Conservation (phyloP, 2,797 vertebrate species). For the Telmatherina bonti region DNA sequence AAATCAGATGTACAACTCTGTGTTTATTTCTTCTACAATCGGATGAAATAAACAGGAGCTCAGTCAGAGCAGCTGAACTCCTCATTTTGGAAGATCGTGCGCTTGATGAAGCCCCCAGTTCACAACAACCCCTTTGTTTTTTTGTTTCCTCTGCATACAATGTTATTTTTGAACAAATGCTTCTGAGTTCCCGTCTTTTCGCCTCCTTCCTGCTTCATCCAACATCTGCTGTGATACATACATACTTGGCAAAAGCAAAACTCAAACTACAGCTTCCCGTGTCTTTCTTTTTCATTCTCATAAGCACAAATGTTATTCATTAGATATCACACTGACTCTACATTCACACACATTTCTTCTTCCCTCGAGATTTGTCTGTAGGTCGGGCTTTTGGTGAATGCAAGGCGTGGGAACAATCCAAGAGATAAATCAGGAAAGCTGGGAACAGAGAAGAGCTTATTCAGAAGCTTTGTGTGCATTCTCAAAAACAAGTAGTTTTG, state of each 20-base stretch:
- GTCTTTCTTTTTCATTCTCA: background rate
- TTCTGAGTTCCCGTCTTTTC: constrained; percentile 5
- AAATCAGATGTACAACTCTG: background rate
- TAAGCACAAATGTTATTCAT: background rate
- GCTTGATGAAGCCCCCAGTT: constrained; percentile 39
- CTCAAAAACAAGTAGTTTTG: constrained; percentile 9
- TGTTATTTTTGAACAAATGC: constrained; percentile 29
- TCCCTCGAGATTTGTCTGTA: constrained; percentile 28
- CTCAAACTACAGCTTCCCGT: too few relatives aligned
- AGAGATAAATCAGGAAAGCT: constrained; percentile 30
- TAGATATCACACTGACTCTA: background rate
- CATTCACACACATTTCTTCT: constrained; percentile 24
- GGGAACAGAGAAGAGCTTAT: constrained; percentile 38
- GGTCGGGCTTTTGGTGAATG: background rate
- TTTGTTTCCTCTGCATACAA: constrained; percentile 10
- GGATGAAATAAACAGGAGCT: constrained; percentile 1
- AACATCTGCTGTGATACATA: constrained; percentile 1
- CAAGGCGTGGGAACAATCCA: constrained; percentile 47
- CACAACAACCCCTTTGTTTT: constrained; percentile 4
- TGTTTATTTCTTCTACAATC: background rate
- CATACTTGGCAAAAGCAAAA: background rate
- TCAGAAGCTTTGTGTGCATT: constrained; percentile 26
- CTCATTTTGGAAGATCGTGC: constrained; percentile 11
- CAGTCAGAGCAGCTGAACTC: background rate
- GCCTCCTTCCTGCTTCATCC: constrained; percentile 1